These are phyloP conservation scores for Gallinago jamesoni DNA, from an alignment of 2,113 vertebrate species.

Conservation along the genomic window DNA sequence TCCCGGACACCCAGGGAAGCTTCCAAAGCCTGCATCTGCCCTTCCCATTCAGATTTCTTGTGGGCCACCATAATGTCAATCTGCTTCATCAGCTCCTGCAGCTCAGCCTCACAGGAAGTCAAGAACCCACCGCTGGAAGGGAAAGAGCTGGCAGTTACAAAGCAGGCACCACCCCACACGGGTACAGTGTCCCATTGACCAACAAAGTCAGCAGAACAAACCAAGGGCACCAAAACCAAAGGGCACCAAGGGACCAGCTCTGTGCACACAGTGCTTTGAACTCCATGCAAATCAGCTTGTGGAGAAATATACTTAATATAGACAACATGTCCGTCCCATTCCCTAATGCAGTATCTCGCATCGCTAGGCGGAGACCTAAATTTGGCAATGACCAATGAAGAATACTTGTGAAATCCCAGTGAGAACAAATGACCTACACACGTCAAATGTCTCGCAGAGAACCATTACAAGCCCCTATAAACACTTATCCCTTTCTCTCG, in stretches of 20 bases:
- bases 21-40: constrained; percentile 79
- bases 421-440: not conserved
- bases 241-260: not conserved
- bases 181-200: rapidly evolving
- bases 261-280: rapidly evolving
- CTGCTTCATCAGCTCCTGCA: constrained; percentile 96
- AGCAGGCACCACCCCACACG: not conserved
- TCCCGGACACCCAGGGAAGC: constrained; percentile 79
- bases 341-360: rapidly evolving
- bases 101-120: constrained; percentile 89
- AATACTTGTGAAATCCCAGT: not conserved
- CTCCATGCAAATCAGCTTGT: not conserved
- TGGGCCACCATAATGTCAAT: constrained; percentile 96
- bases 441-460: not conserved
- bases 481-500: not conserved
- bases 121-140: constrained; percentile 56
- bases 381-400: not conserved
- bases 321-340: rapidly evolving
- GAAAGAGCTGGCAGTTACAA: not conserved
- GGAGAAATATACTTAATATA: not conserved
- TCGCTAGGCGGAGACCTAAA: not conserved
- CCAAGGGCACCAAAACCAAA: not conserved
- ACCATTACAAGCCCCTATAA: not conserved
- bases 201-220: not conserved
- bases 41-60: constrained; percentile 89